A percentile compares a stretch with the other conserved stretches of the same genome.
Evolutionary conservation across 2,888 invertebrate genomes (phyloP).

Genomic region (Ophion costatus): DNA sequence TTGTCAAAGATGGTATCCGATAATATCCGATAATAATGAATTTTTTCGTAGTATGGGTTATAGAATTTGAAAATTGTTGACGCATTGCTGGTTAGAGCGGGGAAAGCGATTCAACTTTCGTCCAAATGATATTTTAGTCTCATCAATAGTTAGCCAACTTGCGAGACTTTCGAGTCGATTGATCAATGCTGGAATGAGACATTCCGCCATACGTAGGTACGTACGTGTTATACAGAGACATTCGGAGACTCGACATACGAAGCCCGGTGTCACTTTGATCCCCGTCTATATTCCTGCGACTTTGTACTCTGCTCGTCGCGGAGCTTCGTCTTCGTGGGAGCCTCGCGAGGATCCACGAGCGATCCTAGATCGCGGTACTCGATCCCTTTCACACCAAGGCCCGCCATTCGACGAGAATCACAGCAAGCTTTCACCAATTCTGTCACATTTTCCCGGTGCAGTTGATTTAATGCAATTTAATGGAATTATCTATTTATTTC

Average conservation of each 20-base stretch:
- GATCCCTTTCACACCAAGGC: not conserved
- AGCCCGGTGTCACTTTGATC: not conserved
- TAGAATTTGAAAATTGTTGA: no score
- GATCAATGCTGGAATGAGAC: no score
- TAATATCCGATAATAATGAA: no score
- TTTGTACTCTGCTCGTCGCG: conserved; percentile 27
- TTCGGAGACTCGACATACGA: not conserved
- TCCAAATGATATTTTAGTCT: no score
- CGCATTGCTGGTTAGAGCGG: no score
- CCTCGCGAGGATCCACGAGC: not conserved
- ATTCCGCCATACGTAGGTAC: no score
- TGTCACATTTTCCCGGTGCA: not conserved
- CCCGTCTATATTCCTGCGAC: conserved; percentile 8
- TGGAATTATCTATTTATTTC: not conserved
- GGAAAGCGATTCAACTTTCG: no score
- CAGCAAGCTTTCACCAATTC: not conserved
- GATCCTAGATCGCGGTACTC: conserved; percentile 28
- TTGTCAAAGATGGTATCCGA: no score
- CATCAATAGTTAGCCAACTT: no score
- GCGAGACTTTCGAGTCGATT: no score
- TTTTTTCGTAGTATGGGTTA: no score
- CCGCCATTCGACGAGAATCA: conserved; percentile 3
- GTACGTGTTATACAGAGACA: not conserved
- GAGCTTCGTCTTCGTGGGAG: not conserved
- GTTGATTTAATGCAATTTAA: not conserved